Evolutionary conservation across 2,888 invertebrate species (phyloP).

Genomic region (Prionchulus punctatus): DNA sequence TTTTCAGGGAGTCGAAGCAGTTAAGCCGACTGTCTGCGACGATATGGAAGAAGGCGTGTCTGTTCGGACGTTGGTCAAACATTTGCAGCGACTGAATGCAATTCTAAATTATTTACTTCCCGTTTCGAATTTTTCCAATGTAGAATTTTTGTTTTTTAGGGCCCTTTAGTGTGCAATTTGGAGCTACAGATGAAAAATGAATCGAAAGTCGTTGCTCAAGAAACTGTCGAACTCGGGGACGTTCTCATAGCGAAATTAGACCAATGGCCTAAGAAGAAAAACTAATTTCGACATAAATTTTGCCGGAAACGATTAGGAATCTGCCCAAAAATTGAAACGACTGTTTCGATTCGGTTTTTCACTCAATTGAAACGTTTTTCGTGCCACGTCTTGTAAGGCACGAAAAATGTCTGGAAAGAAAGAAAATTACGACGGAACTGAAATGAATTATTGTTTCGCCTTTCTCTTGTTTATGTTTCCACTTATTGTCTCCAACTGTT

Average conservation of each 20-base stretch:
- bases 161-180: background rate
- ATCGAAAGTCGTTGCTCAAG: background rate
- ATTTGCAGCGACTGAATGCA: conserved; percentile 21
- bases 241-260: background rate
- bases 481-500: no score
- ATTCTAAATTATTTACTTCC: background rate
- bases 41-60: conserved; percentile 28
- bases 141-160: background rate
- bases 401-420: no score
- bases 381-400: no score
- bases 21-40: conserved; percentile 12
- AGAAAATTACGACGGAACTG: no score
- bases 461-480: no score
- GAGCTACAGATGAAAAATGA: background rate
- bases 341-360: no score
- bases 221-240: background rate
- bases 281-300: no score
- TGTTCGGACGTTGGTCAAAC: conserved; percentile 21
- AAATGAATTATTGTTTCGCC: no score
- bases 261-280: no score
- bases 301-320: no score
- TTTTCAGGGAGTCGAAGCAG: conserved; percentile 18
- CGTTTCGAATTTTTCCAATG: background rate
- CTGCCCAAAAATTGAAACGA: no score
- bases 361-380: no score